Base-by-base conservation (phyloP, 2,888 invertebrate genomes). In the Calliopum simillimum region DNA sequence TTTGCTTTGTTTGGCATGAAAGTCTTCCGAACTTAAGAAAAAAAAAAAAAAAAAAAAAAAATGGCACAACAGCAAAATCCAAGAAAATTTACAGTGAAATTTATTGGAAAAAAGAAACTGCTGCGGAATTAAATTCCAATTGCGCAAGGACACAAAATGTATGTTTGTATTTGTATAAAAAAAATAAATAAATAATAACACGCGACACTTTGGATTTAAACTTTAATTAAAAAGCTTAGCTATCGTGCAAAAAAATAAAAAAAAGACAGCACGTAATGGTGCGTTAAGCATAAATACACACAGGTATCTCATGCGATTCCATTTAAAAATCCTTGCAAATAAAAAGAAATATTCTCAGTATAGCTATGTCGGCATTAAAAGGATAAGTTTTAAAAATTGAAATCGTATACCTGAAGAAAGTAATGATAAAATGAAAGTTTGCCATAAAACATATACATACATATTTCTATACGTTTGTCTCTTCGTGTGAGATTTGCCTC, bases 181-280 rank as follows among this genome's bases (percentile, higher is more conserved):
- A n/a, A 41, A 21, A 11, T 16, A 16, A 66, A 44, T 46, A 47
- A 59, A 67, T 59, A 67, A 67, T 53, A 49, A 59, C 33, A 33
- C 41, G 49, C 67, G 21, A 49, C 49, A 67, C 49, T 41, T 41
- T 66, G 67, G 51, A 49, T 49, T 67, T 49, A 67, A 67, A 67
- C 47, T 67, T 67, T 67, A 67, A 67, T 67, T 67, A 67, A 67
- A 59, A 67, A 67, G 47, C 47, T 59, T 61, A 41, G 19, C 53
- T 19, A 16, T 64, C 21, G n/a, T 51, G 43, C 1, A 55, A 55
- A 33, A 64, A 51, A 33, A 51, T 21, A 3, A 11, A 43, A 44
- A 62, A 14, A 33, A 33, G 33, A 33, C 33, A 6, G 8, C 33
- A 8, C 8, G 5, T 8, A 33, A 33, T 33, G 8, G 33, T 33